These are phyloP conservation scores for Aspidiotus destructor DNA, from an alignment of 2,888 invertebrate species.

Conservation along the genomic window DNA sequence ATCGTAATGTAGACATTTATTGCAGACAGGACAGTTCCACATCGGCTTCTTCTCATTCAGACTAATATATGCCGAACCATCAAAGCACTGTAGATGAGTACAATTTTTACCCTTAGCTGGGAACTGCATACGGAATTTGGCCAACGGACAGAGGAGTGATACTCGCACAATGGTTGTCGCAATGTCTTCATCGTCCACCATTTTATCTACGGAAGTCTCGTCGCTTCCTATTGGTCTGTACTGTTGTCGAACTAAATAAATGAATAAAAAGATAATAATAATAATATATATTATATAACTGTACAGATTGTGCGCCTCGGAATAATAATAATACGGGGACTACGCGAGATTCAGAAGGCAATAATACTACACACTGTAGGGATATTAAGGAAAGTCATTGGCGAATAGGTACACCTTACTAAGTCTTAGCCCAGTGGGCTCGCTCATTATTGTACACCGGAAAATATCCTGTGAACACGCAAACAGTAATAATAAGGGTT, in stretches of 20 bases:
- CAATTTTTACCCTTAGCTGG: slow-evolving; percentile 88
- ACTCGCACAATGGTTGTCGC: slow-evolving; percentile 89
- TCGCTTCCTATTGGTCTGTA: slow-evolving; percentile 19
- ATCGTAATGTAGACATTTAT: slow-evolving; percentile 80
- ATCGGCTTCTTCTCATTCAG: slow-evolving; percentile 99
- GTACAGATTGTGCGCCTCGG: no score
- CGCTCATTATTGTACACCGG: no score
- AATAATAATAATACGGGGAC: no score
- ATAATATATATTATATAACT: not conserved
- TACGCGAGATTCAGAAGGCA: no score
- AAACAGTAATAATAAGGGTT: no score
- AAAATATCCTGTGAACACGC: no score
- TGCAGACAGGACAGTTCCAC: slow-evolving; percentile 98
- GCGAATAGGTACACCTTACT: no score
- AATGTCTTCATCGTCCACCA: slow-evolving; percentile 90
- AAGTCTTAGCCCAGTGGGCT: no score
- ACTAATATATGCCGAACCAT: slow-evolving; percentile 85
- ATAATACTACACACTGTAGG: no score
- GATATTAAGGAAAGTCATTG: no score
- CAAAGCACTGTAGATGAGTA: slow-evolving; percentile 94
- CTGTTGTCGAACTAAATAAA: slow-evolving; percentile 30
- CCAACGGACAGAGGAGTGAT: slow-evolving; percentile 87
- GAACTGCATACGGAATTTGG: slow-evolving; percentile 79
- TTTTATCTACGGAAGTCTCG: slow-evolving; percentile 61
- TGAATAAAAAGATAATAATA: not conserved